Conservation (phyloP, 2,888 invertebrate genomes). For the Atherix ibis region DNA sequence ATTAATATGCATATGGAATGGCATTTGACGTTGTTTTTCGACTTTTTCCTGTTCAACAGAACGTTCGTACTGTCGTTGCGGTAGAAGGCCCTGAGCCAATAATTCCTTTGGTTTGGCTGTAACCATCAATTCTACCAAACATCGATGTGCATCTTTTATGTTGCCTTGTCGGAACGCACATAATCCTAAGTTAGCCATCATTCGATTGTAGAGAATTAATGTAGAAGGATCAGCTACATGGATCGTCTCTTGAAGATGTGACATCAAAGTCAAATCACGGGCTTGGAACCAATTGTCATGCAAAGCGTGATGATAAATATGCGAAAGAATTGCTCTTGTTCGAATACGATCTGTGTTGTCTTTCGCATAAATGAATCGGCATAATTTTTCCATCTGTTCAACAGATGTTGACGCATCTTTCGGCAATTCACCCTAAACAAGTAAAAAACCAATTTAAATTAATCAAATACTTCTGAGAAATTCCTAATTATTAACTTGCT, state of each 20-base stretch:
- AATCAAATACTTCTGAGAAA: neutral
- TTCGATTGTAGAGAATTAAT: slow-evolving; percentile 94
- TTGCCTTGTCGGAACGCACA: slow-evolving; percentile 97
- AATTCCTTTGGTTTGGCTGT: slow-evolving; percentile 96
- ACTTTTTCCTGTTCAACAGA: slow-evolving; percentile 97
- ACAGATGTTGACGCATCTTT: slow-evolving; percentile 54
- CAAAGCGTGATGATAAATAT: slow-evolving; percentile 96
- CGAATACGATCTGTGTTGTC: slow-evolving; percentile 85
- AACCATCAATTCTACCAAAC: slow-evolving; percentile 95
- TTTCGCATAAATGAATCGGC: slow-evolving; percentile 90
- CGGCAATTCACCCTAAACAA: slow-evolving; percentile 40
- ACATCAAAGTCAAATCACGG: slow-evolving; percentile 80
- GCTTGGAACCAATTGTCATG: slow-evolving; percentile 97
- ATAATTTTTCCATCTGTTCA: slow-evolving; percentile 82
- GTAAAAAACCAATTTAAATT: neutral
- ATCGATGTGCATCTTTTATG: slow-evolving; percentile 94
- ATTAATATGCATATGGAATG: slow-evolving; percentile 99
- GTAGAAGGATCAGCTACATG: slow-evolving; percentile 97
- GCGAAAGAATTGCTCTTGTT: slow-evolving; percentile 90
- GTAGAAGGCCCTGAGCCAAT: slow-evolving; percentile 78
- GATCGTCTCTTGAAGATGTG: slow-evolving; percentile 92
- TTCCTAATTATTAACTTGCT: slow-evolving; percentile 21
- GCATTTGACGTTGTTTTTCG: slow-evolving; percentile 94
- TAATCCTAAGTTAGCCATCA: slow-evolving; percentile 94
- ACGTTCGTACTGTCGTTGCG: slow-evolving; percentile 84